A percentile compares a stretch with the other conserved stretches of the same genome.
Conservation (phyloP, 2,888 invertebrate genomes). For the Amorpha juglandis region DNA sequence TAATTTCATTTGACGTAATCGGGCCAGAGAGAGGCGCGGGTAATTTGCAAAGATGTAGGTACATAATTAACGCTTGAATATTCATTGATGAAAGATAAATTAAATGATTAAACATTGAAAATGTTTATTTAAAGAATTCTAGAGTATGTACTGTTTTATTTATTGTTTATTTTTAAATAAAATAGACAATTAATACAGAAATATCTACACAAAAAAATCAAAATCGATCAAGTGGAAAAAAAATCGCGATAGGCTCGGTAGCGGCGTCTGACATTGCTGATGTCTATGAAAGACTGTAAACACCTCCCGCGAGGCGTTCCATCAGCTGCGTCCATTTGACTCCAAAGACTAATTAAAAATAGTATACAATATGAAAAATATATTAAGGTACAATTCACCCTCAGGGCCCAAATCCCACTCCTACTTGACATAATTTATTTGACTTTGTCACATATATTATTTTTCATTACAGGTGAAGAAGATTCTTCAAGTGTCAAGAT, state of each 20-base stretch:
- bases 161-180: too few relatives aligned
- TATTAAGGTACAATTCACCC: background rate
- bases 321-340: too few relatives aligned
- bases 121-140: background rate
- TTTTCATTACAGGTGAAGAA: slow-evolving; percentile 40
- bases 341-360: too few relatives aligned
- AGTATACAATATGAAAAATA: background rate
- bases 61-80: slow-evolving; percentile 20
- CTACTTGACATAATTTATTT: background rate
- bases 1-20: slow-evolving; percentile 16
- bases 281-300: too few relatives aligned
- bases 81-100: slow-evolving; percentile 24
- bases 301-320: too few relatives aligned
- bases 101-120: background rate
- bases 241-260: too few relatives aligned
- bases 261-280: too few relatives aligned
- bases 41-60: slow-evolving; percentile 23
- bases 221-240: too few relatives aligned
- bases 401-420: background rate
- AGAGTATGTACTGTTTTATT: too few relatives aligned
- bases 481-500: slow-evolving; percentile 47
- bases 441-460: background rate
- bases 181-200: too few relatives aligned
- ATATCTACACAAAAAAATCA: too few relatives aligned
- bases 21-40: slow-evolving; percentile 17